Evolutionary conservation across 2,797 vertebrate genomes (phyloP), one percentile per base, ranked within the genome.

Genomic region (Todus mexicanus): DNA sequence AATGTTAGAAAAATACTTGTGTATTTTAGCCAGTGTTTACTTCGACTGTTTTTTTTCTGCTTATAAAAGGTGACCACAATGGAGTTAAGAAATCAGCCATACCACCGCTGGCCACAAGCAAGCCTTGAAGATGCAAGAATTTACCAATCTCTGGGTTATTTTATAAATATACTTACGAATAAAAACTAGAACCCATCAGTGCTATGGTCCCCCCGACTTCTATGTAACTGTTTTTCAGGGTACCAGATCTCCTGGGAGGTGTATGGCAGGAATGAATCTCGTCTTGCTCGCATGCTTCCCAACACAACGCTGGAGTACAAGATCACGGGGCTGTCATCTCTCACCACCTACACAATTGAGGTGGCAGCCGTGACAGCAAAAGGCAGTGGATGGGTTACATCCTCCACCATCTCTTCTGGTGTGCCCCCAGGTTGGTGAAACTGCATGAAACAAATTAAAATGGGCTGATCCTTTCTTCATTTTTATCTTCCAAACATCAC

Each of bases 321-420:
- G 95, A 98, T 99, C 96, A 98, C 97, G 1, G 98, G 98, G 54
- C 97, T 99, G 68, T 98, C 98, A 0, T 98, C 99, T 22, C 99
- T 98, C 94, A 99, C 99, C 69, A 97, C 97, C 18, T 99, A 99
- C 97, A 98, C 97, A 6, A 98, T 99, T 25, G 98, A 99, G 51
- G 98, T 99, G 96, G 98, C 98, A 2, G 99, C 99, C 1, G 85
- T 97, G 51, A 99, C 99, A 0, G 97, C 98, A 0, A 98, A 97
- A 8, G 99, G 99, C 4, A 92, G 96, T 2, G 99, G 99, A 14
- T 91, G 95, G 81, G 92, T 97, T 87, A 98, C 98, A 0, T 98
- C 98, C 14, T 98, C 99, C 84, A 98, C 98, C 94, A 99, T 99
- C 96, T 99, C 99, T 42, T 99, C 99, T 0, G 99, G 99, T 27